Percentiles rank a stretch among this genome's conserved stretches.
Conservation (phyloP, 2,888 invertebrate species). For the Prosopocoilus inquinatus region DNA sequence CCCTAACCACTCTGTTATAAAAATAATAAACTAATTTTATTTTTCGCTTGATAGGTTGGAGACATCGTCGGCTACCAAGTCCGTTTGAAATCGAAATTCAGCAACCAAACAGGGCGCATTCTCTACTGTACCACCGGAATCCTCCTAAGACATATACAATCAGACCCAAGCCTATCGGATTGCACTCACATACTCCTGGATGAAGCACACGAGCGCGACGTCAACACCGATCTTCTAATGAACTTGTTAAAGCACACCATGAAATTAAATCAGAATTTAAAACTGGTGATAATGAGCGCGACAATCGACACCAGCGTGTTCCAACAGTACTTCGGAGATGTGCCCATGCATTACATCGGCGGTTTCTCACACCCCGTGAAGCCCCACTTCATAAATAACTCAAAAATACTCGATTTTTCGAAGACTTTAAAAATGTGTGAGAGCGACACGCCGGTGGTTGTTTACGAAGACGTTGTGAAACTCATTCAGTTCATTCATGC, state of each 20-base stretch:
- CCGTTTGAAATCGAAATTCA: constrained; percentile 55
- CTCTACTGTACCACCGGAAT: constrained; percentile 70
- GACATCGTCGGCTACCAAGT: constrained; percentile 68
- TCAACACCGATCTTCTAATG: constrained; percentile 66
- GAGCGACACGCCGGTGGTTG: constrained; percentile 48
- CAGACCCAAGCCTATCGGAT: constrained; percentile 52
- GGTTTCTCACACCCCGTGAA: constrained; percentile 62
- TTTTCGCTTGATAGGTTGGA: constrained; percentile 52
- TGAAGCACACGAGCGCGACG: constrained; percentile 72
- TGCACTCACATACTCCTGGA: constrained; percentile 70
- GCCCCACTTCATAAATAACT: constrained; percentile 57
- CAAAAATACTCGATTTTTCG: constrained; percentile 44
- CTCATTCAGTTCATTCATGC: constrained; percentile 59
- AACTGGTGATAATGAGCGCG: constrained; percentile 71
- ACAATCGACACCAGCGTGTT: constrained; percentile 65
- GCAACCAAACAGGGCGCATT: constrained; percentile 58
- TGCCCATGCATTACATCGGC: constrained; percentile 47
- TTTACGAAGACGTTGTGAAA: constrained; percentile 53
- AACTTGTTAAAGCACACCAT: constrained; percentile 59
- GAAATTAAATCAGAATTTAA: constrained; percentile 55
- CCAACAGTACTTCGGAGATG: constrained; percentile 54
- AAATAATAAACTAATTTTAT: no score
- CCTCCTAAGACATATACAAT: constrained; percentile 47
- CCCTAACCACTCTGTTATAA: no score
- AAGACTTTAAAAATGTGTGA: constrained; percentile 44